These are phyloP conservation scores for Trachythela sp. DNA, from an alignment of 64 coral and sea anemone genomes.

Conservation along the genomic window DNA sequence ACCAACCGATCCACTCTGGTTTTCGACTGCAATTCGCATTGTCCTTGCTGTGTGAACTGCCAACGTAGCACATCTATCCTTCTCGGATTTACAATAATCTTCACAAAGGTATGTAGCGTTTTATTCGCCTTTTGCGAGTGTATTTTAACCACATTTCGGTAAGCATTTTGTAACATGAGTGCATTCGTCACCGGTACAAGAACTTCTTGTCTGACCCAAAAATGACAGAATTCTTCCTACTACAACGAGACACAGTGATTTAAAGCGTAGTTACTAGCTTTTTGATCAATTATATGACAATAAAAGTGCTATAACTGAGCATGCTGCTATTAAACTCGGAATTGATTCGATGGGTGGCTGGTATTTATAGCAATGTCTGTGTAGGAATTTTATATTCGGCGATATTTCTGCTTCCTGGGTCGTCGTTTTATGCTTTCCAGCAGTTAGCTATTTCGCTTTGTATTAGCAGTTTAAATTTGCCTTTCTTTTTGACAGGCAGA, in stretches of 20 bases:
- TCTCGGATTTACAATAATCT: not conserved
- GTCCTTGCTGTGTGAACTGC: not conserved
- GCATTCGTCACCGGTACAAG: not conserved
- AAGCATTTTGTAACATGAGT: not conserved
- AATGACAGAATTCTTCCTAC: not conserved
- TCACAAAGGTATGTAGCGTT: not conserved
- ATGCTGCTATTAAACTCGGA: not conserved
- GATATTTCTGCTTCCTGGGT: constrained; percentile 1
- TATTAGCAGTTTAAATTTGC: not conserved
- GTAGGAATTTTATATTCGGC: not conserved
- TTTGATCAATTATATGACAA: not conserved
- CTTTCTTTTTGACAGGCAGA: not conserved
- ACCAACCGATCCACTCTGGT: not conserved
- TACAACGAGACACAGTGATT: not conserved
- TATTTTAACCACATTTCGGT: not conserved
- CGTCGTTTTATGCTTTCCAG: not conserved
- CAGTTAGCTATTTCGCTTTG: not conserved
- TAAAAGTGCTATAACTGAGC: not conserved
- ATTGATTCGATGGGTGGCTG: not conserved
- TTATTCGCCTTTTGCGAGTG: not conserved
- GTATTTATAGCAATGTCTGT: not conserved
- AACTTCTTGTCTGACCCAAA: not conserved
- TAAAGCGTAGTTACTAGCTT: not conserved
- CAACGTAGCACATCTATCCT: not conserved
- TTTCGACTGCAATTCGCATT: not conserved